These are phyloP conservation scores for Peromyscus attwateri DNA, from an alignment of 2,797 vertebrate species.

Conservation along the genomic window DNA sequence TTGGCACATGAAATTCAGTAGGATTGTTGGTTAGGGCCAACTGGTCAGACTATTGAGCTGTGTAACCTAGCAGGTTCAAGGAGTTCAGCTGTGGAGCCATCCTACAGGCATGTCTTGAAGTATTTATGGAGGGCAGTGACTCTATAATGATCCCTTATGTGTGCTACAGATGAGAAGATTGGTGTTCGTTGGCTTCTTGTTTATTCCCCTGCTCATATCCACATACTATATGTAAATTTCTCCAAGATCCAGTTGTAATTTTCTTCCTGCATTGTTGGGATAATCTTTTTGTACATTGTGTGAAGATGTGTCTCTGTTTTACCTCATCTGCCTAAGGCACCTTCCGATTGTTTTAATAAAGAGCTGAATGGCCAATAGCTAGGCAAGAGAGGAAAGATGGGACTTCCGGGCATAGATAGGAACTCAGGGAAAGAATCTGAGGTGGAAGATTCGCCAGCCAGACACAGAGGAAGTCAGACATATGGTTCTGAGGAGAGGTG, in stretches of 20 bases:
- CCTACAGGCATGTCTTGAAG: neutral
- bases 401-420: no score
- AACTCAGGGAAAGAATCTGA: no score
- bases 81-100: neutral
- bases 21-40: neutral
- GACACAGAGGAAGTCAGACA: no score
- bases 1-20: neutral
- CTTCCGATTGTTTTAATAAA: no score
- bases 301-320: no score
- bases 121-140: neutral
- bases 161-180: neutral
- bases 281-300: no score
- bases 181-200: neutral
- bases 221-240: neutral
- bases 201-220: neutral
- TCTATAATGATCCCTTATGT: neutral
- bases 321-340: no score
- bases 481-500: no score
- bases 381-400: no score
- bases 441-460: no score
- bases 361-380: no score
- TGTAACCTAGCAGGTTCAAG: neutral
- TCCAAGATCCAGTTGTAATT: neutral
- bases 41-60: neutral
- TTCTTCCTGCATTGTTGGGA: neutral